A percentile compares a stretch with the other conserved stretches of the same genome.
phyloP scores from a whole-genome alignment of 2,888 invertebrate species.

The Trachelus troglodyta region DNA sequence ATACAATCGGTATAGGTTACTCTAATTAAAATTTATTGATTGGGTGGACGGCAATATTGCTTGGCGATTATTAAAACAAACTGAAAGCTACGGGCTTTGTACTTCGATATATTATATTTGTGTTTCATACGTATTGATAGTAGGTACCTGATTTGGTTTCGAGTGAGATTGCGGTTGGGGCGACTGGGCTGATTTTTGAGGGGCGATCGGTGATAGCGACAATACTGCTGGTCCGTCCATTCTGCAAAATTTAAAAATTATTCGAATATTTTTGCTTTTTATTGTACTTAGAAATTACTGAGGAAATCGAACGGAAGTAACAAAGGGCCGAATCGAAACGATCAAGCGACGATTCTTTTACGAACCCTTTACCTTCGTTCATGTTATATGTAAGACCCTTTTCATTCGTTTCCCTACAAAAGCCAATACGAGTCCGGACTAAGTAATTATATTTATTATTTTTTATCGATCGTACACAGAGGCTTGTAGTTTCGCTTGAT shows the following conservation, averaged over 20 bases:
- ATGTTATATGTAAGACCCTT: neutral
- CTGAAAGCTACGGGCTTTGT: neutral
- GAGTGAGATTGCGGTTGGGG: slow-evolving; percentile 66
- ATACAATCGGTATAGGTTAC: neutral
- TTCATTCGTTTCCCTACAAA: neutral
- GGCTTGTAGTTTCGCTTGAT: neutral
- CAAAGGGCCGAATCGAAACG: slow-evolving; percentile 3
- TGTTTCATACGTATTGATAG: neutral
- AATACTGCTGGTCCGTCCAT: slow-evolving; percentile 70
- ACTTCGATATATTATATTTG: neutral
- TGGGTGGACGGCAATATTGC: neutral
- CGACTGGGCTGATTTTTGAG: slow-evolving; percentile 67
- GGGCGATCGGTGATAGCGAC: slow-evolving; percentile 66
- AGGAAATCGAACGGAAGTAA: slow-evolving; percentile 3
- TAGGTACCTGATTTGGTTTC: slow-evolving; percentile 71
- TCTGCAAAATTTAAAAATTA: slow-evolving; percentile 33
- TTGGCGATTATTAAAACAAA: neutral
- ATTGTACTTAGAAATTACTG: neutral
- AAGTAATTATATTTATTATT: slow-evolving; percentile 49
- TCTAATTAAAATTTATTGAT: neutral
- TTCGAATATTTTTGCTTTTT: neutral
- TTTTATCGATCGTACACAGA: slow-evolving; percentile 34
- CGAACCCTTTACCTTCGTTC: neutral
- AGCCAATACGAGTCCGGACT: neutral
- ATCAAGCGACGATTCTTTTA: neutral